Evolutionary conservation across 2,797 vertebrate genomes (phyloP), one percentile per base, ranked within the genome.

Genomic region (Coilia nasus): DNA sequence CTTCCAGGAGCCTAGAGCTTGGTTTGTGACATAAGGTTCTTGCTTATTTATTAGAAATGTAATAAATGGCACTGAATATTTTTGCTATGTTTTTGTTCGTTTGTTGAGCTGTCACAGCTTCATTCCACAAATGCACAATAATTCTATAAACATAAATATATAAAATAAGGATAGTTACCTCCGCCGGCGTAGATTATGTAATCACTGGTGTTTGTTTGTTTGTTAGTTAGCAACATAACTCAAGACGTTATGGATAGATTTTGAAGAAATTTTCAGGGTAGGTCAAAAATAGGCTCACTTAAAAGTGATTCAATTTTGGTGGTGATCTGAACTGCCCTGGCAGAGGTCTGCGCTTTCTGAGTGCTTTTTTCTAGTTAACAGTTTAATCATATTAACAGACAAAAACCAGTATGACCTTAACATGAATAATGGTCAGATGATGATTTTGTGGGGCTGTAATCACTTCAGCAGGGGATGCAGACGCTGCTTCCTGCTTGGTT

Each of bases 1-100:
- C 54, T 83, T 41, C 81, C 3, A 78, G 85, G 85, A 28, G 71
- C 57, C 60, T 86, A 87, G 21, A 47, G 54, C 17, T 35, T 62
- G 82, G 75, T 67, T 23, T 57, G 6, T 15, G 19, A 3, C 35
- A 78, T 44, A 28, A 12, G 12, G 14, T 17, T 2, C 14, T 41
- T 15, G 67, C 14, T 41, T 64, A 64, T 64, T 75, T 6, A 75
- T 35, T 35, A 75, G 31, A 31, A 75, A 75, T 31, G 4, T 17
- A 41, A 19, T 75, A 15, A 5, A 71, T 31, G 1, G 5, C 28
- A 35, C 15, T 14, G 3, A 5, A 19, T 75, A 19, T 4, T 75
- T 17, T 75, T 15, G 28, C 14, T 6, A 75, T 41, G 15, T 75
- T 75, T 5, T 19, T 19, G 31, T 19, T 35, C 15, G 35, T 41